Evolutionary conservation across 2,888 invertebrate species (phyloP), one percentile per base, ranked within the genome.

Genomic region (Teleogryllus oceanicus): DNA sequence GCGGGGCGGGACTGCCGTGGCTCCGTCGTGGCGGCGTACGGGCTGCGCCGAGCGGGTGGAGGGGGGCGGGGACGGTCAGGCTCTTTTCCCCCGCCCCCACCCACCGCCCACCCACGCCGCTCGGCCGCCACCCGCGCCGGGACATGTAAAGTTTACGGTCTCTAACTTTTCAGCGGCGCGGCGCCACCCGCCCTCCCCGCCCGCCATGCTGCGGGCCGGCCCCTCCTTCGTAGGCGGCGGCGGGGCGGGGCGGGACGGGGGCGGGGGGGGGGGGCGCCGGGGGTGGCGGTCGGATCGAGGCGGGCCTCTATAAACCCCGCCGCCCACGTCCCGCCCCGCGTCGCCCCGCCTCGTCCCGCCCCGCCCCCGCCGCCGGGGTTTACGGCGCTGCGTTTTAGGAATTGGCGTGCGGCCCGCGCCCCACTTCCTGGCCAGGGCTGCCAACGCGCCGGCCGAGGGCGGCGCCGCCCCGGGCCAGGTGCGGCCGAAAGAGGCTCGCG

Each of bases 81-180:
- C 24, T 24, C 24, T 24, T n/a, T n/a, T n/a, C n/a, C 62, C 24
- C n/a, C 62, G n/a, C 62, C 3, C 13, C 62, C 62, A 4, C 62
- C 62, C n/a, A 62, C 8, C 16, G 4, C 62, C n/a, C 62, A 10
- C 62, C 62, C 13, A 62, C 62, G 62, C 62, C 62, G 16, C 16
- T 62, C 16, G 62, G 16, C 16, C 62, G n/a, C 62, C 62, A 62
- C 62, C 16, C 62, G 37, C 62, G 62, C 62, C n/a, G 62, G 62
- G 62, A 62, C 62, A 62, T 62, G 62, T 62, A 62, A 62, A 62
- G 62, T 62, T 62, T 62, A 62, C 62, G 62, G 62, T 62, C 62
- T 62, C 62, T 62, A 62, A 62, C 62, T 62, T 62, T 62, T 62
- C 62, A 62, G 62, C 62, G 62, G 16, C 11, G 62, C 62, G n/a